phyloP scores from a whole-genome alignment of 2,113 vertebrate species.

The Mustela lutreola region DNA sequence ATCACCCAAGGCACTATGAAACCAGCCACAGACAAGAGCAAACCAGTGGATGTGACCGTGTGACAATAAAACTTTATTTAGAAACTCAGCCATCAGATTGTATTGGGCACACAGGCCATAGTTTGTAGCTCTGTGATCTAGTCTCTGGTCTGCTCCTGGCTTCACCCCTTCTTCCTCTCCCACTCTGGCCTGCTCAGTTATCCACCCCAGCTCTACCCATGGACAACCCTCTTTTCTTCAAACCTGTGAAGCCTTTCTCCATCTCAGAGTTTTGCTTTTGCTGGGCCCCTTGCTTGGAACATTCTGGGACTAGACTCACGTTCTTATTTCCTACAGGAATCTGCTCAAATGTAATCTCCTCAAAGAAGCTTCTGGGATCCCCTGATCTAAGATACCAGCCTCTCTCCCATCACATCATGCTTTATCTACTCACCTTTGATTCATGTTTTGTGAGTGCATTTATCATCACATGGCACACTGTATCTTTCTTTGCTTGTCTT shows the following conservation, averaged over 20 bases:
- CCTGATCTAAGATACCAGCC: not conserved
- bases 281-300: not conserved
- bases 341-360: not conserved
- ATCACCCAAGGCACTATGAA: not conserved
- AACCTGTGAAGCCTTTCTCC: not conserved
- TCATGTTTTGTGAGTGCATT: too few species aligned
- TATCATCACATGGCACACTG: rapidly evolving
- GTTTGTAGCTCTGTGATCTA: not conserved
- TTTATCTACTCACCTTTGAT: not conserved
- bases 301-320: not conserved
- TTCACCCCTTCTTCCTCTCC: not conserved
- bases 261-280: not conserved
- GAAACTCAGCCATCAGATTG: not conserved
- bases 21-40: not conserved
- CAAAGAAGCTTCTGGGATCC: not conserved
- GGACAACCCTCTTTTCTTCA: not conserved
- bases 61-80: constrained; percentile 36
- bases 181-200: not conserved
- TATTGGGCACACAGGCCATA: not conserved
- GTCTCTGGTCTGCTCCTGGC: not conserved
- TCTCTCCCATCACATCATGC: rapidly evolving
- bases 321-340: not conserved
- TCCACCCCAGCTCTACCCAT: not conserved
- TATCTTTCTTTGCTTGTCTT: not conserved
- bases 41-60: not conserved